Evolutionary conservation across 2,113 vertebrate species (phyloP), one percentile per base, ranked within the genome.

Genomic region (Corvus cornix): DNA sequence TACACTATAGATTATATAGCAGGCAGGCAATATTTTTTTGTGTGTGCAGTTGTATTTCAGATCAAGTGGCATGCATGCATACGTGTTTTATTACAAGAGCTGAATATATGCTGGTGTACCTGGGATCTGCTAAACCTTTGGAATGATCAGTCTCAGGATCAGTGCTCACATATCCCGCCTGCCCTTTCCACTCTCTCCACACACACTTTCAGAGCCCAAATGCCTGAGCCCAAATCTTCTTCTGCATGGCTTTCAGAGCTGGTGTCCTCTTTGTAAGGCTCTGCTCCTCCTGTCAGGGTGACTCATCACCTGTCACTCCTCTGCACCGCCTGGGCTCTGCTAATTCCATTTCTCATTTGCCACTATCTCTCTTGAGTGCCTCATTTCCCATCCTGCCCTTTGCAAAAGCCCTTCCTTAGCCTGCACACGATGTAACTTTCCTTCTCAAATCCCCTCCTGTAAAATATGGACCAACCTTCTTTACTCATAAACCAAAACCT

Each of bases 281-380:
- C 49, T 3, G 2, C 27, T 52, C 13, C 53, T 89, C 37, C 49
- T 82, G 60, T 52, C 2, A 0, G 52, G 2, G 7, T 70, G 31
- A 84, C 80, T 92, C 90, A 93, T 77, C 80, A 91, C 66, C 66
- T 94, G 76, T 82, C 91, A 82, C 80, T 87, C 64, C 59, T 62
- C 66, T 75, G 73, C 62, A 81, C 66, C 0, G 5, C 86, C 48
- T 52, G 35, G 41, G 52, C 44, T 87, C 52, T 89, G 83, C 64
- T 94, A 84, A 95, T 95, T 91, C 84, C 66, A 63, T 75, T 89
- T 84, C 48, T 95, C 73, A 17, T 86, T 55, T 94, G 69, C 56
- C 16, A 51, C 87, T 75, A 90, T 77, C 69, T 68, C 64, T 64
- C 68, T 67, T 3, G 0, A 64, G 27, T 20, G 62, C 52, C 84